phyloP scores from a whole-genome alignment of 2,113 vertebrate genomes.

The Dromaius novaehollandiae region DNA sequence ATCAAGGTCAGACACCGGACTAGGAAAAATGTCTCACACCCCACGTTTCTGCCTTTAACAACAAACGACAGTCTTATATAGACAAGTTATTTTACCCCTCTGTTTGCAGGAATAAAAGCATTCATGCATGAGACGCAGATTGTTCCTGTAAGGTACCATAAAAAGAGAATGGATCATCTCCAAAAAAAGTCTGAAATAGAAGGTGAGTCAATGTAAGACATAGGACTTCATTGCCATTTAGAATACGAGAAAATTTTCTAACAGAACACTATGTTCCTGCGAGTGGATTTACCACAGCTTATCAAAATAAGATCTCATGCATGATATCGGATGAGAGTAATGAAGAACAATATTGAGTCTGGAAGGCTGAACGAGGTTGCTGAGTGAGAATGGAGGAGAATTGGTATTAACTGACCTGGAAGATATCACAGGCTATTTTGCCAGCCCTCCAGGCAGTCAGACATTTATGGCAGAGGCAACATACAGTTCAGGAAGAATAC shows the following conservation, averaged over 20 bases:
- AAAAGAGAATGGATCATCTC: background rate
- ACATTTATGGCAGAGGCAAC: background rate
- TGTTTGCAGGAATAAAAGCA: background rate
- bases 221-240: background rate
- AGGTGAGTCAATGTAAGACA: background rate
- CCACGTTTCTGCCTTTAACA: background rate
- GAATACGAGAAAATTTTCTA: background rate
- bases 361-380: background rate
- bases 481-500: background rate
- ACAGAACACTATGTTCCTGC: background rate
- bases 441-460: background rate
- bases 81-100: background rate
- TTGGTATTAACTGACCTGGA: background rate
- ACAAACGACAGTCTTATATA: background rate
- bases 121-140: background rate
- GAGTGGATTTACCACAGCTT: background rate
- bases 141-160: background rate
- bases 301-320: background rate
- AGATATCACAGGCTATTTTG: background rate
- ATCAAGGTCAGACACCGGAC: background rate
- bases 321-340: background rate
- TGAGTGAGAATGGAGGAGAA: background rate
- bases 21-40: background rate
- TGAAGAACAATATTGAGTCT: background rate
- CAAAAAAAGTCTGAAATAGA: background rate